Evolutionary conservation across 2,797 vertebrate genomes (phyloP).

Genomic region (Pogoniulus pusillus): DNA sequence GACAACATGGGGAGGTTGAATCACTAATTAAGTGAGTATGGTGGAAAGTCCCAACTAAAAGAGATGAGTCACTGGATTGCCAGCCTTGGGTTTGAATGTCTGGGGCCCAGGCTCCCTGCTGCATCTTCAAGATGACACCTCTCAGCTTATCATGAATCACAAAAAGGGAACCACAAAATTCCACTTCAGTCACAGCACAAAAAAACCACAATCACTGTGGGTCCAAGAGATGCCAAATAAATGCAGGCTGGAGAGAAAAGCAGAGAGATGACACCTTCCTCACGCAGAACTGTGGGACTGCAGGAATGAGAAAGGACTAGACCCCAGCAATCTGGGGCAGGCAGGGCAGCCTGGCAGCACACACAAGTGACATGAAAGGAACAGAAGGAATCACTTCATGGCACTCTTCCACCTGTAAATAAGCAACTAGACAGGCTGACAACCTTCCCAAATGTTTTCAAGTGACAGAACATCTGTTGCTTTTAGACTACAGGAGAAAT

Average conservation of each 20-base stretch:
- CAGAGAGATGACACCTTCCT: neutral
- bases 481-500: neutral
- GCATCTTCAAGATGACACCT: neutral
- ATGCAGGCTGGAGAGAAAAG: neutral
- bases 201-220: neutral
- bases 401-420: neutral
- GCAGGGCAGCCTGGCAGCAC: neutral
- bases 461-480: neutral
- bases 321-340: neutral
- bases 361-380: neutral
- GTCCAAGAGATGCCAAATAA: neutral
- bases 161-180: conserved; percentile 27
- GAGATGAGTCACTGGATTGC: conserved; percentile 35
- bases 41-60: conserved; percentile 58
- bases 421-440: neutral
- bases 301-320: rapidly evolving
- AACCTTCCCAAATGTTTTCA: neutral
- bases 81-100: neutral
- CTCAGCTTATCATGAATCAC: conserved; percentile 4
- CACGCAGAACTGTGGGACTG: neutral
- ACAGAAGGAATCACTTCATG: neutral
- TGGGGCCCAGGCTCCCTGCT: neutral
- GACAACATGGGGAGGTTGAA: conserved; percentile 21
- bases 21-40: conserved; percentile 51
- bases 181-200: neutral